Evolutionary conservation across 2,113 vertebrate species (phyloP), one percentile per base, ranked within the genome.

Genomic region (Canis aureus): DNA sequence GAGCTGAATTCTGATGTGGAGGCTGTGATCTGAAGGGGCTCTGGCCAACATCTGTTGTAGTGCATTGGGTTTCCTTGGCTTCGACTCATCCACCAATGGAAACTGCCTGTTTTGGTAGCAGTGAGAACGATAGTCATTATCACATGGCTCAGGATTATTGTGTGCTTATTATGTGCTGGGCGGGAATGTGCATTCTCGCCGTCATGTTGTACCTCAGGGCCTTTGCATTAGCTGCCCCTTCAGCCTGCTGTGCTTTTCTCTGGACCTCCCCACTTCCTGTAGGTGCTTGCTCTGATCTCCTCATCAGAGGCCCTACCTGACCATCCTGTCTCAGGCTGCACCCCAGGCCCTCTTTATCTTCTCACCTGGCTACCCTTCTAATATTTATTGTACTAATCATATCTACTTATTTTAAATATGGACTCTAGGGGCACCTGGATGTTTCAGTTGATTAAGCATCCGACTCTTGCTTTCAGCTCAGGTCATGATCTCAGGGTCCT

Each of bases 321-420:
- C 29, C 12, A 57, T 29, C 27, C 20, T 29, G 1, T 55, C 19
- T 62, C 57, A 82, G 78, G 8, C 25, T 38, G 27, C 10, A 43
- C 29, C 22, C 22, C n/a, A 87, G 13, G 25, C 25, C 60, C 11
- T 8, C 20, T 95, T 67, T 32, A 29, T 76, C 76, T 82, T 92
- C 43, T 55, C 27, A 20, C 62, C 11, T 71, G 15, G 12, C 55
- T 25, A 5, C 23, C 25, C 64, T 89, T 92, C 32, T 95, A 79
- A 79, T 55, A 7, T 43, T 35, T 22, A 78, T 78, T 35, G 8
- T 71, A 32, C 25, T 55, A 27, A 71, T 66, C 22, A 49, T 3
- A 64, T n/a, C 84, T 71, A 25, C 27, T 79, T 76, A 69, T 62
- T 88, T 78, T 43, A 76, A 95, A 49, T 62, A 43, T 19, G 67